Base-by-base conservation (phyloP, 2,888 invertebrate genomes). In the Nomada hirtipes region DNA sequence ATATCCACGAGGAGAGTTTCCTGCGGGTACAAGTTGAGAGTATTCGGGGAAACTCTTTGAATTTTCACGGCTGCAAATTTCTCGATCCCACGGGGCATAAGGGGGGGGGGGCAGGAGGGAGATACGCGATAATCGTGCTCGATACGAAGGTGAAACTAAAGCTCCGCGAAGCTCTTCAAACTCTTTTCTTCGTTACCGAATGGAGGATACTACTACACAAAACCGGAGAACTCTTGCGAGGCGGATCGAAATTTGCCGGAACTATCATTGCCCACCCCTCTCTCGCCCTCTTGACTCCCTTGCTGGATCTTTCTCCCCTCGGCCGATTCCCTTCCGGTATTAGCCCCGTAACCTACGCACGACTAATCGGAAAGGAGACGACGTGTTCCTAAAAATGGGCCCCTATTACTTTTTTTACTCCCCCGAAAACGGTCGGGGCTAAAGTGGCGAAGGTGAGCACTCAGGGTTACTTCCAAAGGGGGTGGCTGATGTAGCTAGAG, bases 321-420 rank as follows among this genome's bases (percentile, higher is more conserved):
- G 63, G 23, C 47, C 47, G 15, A 47, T 2, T 15, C 76, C 0
- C 23, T 83, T 86, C 81, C 85, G 70, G 69, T 55, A 60, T 71
- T 63, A 67, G 60, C 26, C 63, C 44, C 18, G 70, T 23, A 77
- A 60, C 68, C 74, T 74, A 82, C 68, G 80, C 84, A 74, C 74
- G 75, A 67, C 83, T 88, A 88, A 88, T 88, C 88, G 88, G 77
- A 67, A 87, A 85, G 70, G 79, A 82, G 79, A 67, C 65, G 87
- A 82, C 81, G 81, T 76, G 69, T 55, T 80, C 57, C 69, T 69
- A 76, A 83, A 82, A 88, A 88, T 80, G 72, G 83, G 63, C 69
- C 79, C 79, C 74, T 73, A 71, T 86, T 88, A 79, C 74, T 79
- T 76, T 79, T 67, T 65, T 44, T 60, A 10, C 47, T 44, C 13